A percentile compares a stretch with the other conserved stretches of the same genome.
Evolutionary conservation across 2,888 invertebrate species (phyloP).

Genomic region (Ectobius pallidus): DNA sequence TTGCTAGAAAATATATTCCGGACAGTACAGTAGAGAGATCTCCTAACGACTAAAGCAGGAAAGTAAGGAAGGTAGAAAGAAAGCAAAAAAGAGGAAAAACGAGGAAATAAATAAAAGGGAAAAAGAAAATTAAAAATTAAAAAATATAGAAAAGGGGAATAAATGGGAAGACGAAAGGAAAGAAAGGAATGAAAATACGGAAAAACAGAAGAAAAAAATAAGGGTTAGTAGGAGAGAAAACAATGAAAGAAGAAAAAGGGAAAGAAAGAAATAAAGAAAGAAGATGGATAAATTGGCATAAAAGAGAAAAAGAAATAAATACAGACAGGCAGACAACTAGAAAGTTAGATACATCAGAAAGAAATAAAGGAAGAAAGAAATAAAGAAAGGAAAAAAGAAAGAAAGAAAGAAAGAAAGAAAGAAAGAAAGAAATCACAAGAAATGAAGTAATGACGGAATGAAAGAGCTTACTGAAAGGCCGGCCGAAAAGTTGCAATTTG

Average conservation of each 20-base stretch:
- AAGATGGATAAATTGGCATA: too few species aligned
- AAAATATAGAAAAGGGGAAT: neutral
- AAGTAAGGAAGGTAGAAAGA: neutral
- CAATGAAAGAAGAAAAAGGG: too few species aligned
- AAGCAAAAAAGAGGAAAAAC: neutral
- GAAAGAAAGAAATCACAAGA: neutral
- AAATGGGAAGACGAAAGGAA: neutral
- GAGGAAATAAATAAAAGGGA: neutral
- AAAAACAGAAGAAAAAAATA: neutral
- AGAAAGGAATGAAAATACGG: neutral
- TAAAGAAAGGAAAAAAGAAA: neutral
- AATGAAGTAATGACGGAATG: too few species aligned
- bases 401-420: neutral
- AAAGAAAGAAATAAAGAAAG: too few species aligned
- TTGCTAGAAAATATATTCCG: too few species aligned
- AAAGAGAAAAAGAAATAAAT: neutral
- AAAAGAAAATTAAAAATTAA: neutral
- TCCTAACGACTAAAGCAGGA: too few species aligned
- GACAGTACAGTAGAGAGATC: too few species aligned
- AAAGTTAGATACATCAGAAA: neutral
- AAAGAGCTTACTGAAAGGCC: too few species aligned
- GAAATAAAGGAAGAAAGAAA: too few species aligned
- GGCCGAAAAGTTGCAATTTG: too few species aligned
- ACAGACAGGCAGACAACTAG: neutral
- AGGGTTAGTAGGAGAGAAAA: neutral